phyloP scores from a whole-genome alignment of 2,797 vertebrate species.

The Rhinichthys osculus region DNA sequence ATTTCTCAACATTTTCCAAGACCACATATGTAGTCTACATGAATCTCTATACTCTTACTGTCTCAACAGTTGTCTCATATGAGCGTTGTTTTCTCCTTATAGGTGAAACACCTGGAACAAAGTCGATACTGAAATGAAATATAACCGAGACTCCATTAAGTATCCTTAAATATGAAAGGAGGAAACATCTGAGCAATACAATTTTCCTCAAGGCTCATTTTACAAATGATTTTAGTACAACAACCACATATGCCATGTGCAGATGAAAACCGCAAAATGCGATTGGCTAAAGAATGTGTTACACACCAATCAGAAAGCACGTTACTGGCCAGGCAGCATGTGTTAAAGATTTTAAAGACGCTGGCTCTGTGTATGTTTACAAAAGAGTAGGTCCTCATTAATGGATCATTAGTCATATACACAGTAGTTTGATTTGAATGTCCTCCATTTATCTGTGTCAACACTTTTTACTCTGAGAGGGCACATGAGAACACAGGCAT shows the following conservation, averaged over 20 bases:
- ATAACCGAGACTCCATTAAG: neutral
- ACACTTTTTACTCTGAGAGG: constrained; percentile 10
- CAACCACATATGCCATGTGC: neutral
- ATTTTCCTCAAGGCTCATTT: constrained; percentile 12
- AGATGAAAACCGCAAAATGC: neutral
- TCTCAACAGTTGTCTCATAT: constrained; percentile 2
- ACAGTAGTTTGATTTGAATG: constrained; percentile 43
- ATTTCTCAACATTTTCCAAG: neutral
- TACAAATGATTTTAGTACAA: constrained; percentile 4
- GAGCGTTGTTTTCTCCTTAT: neutral
- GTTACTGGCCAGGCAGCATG: constrained; percentile 17
- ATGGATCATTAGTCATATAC: constrained; percentile 43
- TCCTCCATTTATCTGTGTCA: constrained; percentile 44
- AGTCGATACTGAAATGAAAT: constrained; percentile 7
- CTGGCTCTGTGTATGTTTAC: constrained; percentile 44
- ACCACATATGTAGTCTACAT: neutral
- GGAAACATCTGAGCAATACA: neutral
- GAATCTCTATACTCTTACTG: neutral
- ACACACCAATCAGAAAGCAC: neutral
- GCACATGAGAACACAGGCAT: neutral
- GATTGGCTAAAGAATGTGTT: constrained; percentile 8
- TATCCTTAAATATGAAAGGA: constrained; percentile 4
- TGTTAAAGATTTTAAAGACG: constrained; percentile 46
- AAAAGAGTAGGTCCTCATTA: constrained; percentile 46
- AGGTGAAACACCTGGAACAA: neutral